Evolutionary conservation across 2,797 vertebrate species (phyloP).

Genomic region (Lithobates sylvaticus): DNA sequence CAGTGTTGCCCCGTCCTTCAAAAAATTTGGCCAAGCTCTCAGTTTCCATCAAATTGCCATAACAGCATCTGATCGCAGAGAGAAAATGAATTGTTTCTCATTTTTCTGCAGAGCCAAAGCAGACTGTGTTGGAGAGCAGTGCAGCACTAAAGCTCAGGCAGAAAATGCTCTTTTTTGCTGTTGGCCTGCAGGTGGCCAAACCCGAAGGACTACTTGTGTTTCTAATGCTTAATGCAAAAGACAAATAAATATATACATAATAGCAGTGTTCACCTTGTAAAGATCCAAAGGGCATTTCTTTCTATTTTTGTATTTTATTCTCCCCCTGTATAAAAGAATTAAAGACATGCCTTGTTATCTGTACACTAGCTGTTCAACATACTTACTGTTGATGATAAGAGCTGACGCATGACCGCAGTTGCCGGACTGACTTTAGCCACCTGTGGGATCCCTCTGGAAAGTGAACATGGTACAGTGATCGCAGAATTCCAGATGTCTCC

Average conservation of each 20-base stretch:
- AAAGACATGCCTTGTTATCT: constrained; percentile 23
- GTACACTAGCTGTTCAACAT: not conserved
- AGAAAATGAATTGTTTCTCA: constrained; percentile 1
- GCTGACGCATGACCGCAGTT: not conserved
- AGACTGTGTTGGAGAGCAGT: not conserved
- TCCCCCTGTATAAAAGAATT: constrained; percentile 44
- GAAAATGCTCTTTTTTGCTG: not conserved
- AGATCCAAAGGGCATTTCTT: constrained; percentile 62
- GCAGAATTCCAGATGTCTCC: not conserved
- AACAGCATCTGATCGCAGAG: not conserved
- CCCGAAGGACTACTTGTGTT: constrained; percentile 16
- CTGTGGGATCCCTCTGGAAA: not conserved
- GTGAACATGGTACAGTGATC: constrained; percentile 14
- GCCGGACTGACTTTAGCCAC: not conserved
- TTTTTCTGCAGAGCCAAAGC: not conserved
- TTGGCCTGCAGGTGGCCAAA: not conserved
- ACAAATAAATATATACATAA: constrained; percentile 22
- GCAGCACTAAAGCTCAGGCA: not conserved
- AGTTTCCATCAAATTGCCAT: not conserved
- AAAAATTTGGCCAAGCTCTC: constrained; percentile 2
- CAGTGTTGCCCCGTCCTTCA: not conserved
- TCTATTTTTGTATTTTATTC: constrained; percentile 62
- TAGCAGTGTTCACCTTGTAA: constrained; percentile 44
- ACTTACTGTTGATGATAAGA: not conserved
- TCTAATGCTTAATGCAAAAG: constrained; percentile 40